A percentile compares a stretch with the other conserved stretches of the same genome.
phyloP scores from a whole-genome alignment of 2,797 vertebrate species.

The Pseudochirops corinnae region DNA sequence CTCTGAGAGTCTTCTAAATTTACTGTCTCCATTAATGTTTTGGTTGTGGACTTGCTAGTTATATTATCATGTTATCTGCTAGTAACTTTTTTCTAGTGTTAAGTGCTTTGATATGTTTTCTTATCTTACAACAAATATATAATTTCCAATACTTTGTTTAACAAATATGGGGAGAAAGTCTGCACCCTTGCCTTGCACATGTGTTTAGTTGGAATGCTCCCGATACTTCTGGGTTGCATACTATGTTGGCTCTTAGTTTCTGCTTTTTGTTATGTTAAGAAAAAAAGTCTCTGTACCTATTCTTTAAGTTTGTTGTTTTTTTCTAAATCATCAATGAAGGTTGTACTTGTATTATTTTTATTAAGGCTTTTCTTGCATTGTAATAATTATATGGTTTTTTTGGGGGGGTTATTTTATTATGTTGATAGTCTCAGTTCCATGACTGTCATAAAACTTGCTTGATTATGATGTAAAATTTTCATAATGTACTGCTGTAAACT shows the following conservation, averaged over 20 bases:
- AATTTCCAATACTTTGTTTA: neutral
- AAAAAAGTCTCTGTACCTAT: neutral
- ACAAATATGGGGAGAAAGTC: neutral
- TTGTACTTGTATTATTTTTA: neutral
- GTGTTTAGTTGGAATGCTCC: neutral
- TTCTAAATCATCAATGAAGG: neutral
- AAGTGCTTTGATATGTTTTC: neutral
- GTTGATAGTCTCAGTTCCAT: neutral
- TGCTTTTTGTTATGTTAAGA: neutral
- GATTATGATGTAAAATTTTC: neutral
- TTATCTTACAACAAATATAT: neutral
- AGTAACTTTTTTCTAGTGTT: neutral
- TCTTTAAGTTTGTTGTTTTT: neutral
- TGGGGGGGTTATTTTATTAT: neutral
- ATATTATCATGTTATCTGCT: neutral
- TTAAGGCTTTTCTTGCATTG: too few species aligned
- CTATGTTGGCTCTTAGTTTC: neutral
- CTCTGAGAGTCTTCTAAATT: neutral
- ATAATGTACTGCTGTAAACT: neutral
- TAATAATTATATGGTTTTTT: neutral
- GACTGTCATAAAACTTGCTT: neutral
- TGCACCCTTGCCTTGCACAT: neutral
- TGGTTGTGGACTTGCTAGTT: neutral
- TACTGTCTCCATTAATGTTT: too few species aligned
- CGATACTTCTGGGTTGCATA: neutral